Conservation (phyloP, 2,797 vertebrate species). For the Crocidura indochinensis region DNA sequence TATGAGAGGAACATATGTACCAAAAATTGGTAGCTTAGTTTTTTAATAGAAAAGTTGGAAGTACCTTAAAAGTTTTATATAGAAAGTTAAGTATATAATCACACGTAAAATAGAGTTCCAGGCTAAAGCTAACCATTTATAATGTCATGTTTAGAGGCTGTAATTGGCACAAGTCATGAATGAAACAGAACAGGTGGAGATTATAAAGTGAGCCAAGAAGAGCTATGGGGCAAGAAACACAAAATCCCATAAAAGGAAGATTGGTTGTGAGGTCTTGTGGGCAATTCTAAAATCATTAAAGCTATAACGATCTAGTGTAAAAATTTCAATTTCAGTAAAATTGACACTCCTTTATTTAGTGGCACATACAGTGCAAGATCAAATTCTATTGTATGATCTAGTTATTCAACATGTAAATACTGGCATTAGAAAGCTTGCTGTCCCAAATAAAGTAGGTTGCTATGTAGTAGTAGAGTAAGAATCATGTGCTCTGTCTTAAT, state of each 20-base stretch:
- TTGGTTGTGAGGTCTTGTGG: neutral
- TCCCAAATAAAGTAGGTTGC: neutral
- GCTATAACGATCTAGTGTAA: neutral
- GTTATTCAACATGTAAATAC: constrained; percentile 1
- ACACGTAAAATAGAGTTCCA: neutral
- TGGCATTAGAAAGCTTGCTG: neutral
- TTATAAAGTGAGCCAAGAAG: neutral
- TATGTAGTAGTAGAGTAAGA: neutral
- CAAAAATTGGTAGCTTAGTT: neutral
- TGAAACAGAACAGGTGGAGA: neutral
- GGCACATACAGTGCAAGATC: neutral
- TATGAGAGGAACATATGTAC: neutral
- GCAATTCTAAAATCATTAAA: constrained; percentile 3
- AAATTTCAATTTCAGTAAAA: neutral
- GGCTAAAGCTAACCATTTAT: neutral
- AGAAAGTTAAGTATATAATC: neutral
- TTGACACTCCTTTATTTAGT: neutral
- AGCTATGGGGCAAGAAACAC: neutral
- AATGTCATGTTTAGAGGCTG: neutral
- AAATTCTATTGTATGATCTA: neutral
- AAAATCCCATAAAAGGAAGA: neutral
- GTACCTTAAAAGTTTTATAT: neutral
- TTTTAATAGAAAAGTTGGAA: neutral
- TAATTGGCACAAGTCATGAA: neutral
- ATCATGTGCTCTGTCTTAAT: neutral